Percentiles rank a stretch among this genome's conserved stretches.
Conservation (phyloP, 2,797 vertebrate genomes). For the Syncerus caffer region DNA sequence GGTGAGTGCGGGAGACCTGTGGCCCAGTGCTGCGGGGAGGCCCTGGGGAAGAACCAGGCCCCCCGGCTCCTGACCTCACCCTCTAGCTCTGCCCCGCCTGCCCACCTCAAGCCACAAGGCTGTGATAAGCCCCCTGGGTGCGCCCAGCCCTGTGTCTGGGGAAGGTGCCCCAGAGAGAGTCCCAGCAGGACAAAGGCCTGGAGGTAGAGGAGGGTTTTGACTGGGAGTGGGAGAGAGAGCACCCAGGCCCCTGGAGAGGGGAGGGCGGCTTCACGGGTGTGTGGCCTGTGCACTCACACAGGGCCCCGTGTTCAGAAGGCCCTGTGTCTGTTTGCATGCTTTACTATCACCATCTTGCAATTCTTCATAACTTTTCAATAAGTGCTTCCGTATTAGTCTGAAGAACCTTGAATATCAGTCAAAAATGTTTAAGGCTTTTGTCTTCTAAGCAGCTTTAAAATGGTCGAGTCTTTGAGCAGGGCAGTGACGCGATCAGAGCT, state of each 20-base stretch:
- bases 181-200: background rate
- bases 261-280: accelerated
- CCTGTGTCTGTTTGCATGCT: background rate
- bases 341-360: background rate
- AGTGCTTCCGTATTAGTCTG: background rate
- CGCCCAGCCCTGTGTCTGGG: background rate
- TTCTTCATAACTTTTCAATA: background rate
- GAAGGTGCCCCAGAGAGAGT: background rate
- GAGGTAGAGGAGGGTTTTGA: background rate
- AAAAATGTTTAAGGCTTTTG: background rate
- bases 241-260: background rate
- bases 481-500: background rate
- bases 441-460: background rate
- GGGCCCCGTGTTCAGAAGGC: background rate
- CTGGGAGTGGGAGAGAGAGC: background rate
- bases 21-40: background rate
- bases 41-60: accelerated
- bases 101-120: background rate
- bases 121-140: background rate
- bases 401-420: background rate
- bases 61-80: background rate
- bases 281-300: accelerated
- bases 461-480: background rate
- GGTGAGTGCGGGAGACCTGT: slow-evolving; percentile 80
- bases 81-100: background rate